Conservation (phyloP, 2,888 invertebrate genomes). For the Leucozona laternaria region DNA sequence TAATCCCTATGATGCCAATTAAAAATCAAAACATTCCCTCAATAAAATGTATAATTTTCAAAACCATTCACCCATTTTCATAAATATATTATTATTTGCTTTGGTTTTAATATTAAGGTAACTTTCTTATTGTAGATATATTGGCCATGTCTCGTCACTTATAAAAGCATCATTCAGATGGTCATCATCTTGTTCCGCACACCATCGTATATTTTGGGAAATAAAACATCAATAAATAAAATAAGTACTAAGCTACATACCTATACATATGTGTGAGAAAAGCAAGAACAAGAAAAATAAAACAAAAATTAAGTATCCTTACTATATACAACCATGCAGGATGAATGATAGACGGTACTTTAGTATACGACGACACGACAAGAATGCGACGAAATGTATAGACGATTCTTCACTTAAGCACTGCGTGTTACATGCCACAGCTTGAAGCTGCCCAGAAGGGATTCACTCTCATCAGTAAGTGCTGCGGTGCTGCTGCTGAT, state of each 20-base stretch:
- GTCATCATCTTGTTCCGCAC: constrained; percentile 32
- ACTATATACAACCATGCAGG: constrained; percentile 58
- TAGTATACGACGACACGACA: constrained; percentile 7
- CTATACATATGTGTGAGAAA: constrained; percentile 81
- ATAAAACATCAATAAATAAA: constrained; percentile 76
- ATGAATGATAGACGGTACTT: constrained; percentile 52
- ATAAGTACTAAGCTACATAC: constrained; percentile 70
- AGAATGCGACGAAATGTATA: constrained; percentile 37
- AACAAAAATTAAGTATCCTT: constrained; percentile 70
- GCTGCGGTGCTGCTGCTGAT: constrained; percentile 78
- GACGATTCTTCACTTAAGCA: constrained; percentile 66
- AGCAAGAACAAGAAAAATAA: constrained; percentile 44
- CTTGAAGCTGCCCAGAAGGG: constrained; percentile 65
- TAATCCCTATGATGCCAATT: too few species aligned
- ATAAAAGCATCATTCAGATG: constrained; percentile 59
- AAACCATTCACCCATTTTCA: neutral
- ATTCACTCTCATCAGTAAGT: constrained; percentile 56
- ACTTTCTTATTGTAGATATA: constrained; percentile 5
- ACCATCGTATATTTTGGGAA: constrained; percentile 57
- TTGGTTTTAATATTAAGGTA: constrained; percentile 29
- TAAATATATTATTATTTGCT: constrained; percentile 16
- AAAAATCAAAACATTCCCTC: too few species aligned
- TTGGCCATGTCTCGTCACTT: constrained; percentile 69
- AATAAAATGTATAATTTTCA: too few species aligned
- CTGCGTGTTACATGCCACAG: constrained; percentile 44